Percentiles rank a stretch among this genome's conserved stretches.
Evolutionary conservation across 2,113 vertebrate species (phyloP).

Genomic region (Poicephalus meyeri): DNA sequence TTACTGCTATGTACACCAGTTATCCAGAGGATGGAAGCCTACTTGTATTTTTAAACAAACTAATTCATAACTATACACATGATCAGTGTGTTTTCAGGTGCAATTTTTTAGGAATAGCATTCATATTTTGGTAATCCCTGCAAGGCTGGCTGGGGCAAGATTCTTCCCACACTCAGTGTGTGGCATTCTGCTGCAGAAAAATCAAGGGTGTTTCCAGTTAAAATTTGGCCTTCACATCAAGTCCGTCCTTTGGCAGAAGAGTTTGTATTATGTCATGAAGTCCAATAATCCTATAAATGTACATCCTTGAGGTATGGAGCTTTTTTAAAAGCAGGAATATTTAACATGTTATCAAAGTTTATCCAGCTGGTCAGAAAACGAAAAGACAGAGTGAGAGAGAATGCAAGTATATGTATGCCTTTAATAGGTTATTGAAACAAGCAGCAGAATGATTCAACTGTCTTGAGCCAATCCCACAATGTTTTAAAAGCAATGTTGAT

Average conservation of each 20-base stretch:
- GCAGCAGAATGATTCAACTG: background rate
- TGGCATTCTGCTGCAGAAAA: constrained; percentile 20
- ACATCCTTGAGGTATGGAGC: background rate
- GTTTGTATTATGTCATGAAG: constrained; percentile 37
- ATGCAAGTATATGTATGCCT: background rate
- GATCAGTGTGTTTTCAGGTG: constrained; percentile 58
- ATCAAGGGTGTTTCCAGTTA: constrained; percentile 46
- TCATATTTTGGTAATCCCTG: constrained; percentile 49
- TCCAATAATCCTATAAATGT: constrained; percentile 13
- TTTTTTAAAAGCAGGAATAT: constrained; percentile 2
- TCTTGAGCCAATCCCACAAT: background rate
- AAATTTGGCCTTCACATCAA: constrained; percentile 30
- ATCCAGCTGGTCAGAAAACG: constrained; percentile 35
- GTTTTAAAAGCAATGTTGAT: constrained; percentile 17
- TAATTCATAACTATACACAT: background rate
- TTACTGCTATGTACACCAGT: background rate
- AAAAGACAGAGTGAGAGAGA: background rate
- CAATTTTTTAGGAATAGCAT: constrained; percentile 24
- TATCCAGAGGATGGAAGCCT: background rate
- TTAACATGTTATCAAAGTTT: constrained; percentile 25
- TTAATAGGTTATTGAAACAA: constrained; percentile 10
- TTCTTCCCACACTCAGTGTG: constrained; percentile 19
- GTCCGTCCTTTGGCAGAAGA: constrained; percentile 40
- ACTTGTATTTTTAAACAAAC: background rate
- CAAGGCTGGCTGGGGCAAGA: background rate